A percentile compares a stretch with the other conserved stretches of the same genome.
Evolutionary conservation across 2,888 invertebrate species (phyloP).

Genomic region (Automeris io): DNA sequence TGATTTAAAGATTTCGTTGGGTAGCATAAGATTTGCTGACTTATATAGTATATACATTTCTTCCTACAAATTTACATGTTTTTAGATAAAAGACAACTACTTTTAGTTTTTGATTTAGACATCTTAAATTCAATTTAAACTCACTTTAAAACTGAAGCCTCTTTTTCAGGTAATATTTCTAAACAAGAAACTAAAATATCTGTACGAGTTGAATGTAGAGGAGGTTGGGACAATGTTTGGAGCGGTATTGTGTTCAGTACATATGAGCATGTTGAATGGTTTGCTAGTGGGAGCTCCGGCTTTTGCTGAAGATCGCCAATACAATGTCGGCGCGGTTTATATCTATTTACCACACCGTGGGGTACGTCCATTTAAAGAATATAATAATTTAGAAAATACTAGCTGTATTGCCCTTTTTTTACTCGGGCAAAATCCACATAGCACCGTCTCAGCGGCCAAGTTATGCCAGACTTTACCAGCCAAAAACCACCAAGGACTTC

Average conservation of each 20-base stretch:
- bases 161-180: constrained; percentile 5
- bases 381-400: too few relatives aligned
- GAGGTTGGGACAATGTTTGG: constrained; percentile 78
- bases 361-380: constrained; percentile 10
- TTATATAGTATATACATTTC: too few relatives aligned
- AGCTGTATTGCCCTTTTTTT: too few relatives aligned
- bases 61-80: too few relatives aligned
- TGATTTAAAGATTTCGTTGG: too few relatives aligned
- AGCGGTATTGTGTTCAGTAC: constrained; percentile 60
- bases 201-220: not conserved
- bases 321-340: constrained; percentile 76
- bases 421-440: too few relatives aligned
- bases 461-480: too few relatives aligned
- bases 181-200: not conserved
- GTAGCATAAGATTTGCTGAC: too few relatives aligned
- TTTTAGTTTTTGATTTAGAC: not conserved
- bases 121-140: not conserved
- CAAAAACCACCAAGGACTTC: too few relatives aligned
- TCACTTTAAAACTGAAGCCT: not conserved
- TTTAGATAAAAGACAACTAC: too few relatives aligned
- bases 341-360: constrained; percentile 40
- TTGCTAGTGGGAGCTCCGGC: constrained; percentile 79
- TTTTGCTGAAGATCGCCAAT: constrained; percentile 23
- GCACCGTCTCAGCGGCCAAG: too few relatives aligned
- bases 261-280: constrained; percentile 61